Base-by-base conservation (phyloP, 1,140 invertebrate species). In the Bicyclus anynana region DNA sequence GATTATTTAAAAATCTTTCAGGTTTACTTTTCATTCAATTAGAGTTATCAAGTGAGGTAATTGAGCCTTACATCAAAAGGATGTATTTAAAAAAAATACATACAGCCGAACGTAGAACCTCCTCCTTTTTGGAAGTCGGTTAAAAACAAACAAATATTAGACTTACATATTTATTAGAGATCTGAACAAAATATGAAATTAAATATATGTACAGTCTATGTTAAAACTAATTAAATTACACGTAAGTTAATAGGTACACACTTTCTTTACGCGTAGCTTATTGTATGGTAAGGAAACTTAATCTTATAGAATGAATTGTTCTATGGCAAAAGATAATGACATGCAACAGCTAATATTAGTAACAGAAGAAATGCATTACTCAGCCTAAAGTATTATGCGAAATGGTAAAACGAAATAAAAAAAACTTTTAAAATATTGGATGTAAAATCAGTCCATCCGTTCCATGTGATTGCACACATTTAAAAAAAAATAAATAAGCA, bases 121-220 rank as follows among this genome's bases (percentile, higher is more conserved):
- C n/a, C n/a, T n/a, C n/a, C n/a, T 48, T 47, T 10, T 27, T 42
- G 7, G 3, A 40, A 1, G 6, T 5, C 3, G 12, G 20, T 44
- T 6, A 10, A 44, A 44, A 44, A 44, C 10, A 65, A 71, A 53
- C 14, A 44, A 58, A 54, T 51, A 66, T 53, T 88, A 86, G 83
- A 88, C 85, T 88, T 88, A 88, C 80, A 84, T 86, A 82, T 88
- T 88, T 88, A 88, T 88, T 88, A 88, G 85, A 88, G 85, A 88
- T 88, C 85, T 88, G 85, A 88, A 88, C 85, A 88, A 86, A 87
- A 88, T 88, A 88, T 80, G 82, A 86, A 86, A 87, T 86, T 84
- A 88, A 88, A 80, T 76, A 88, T 88, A 88, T 88, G 82, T 88
- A 88, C 85, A 86, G 85, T 86, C 82, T 85, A 86, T 85, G 83